Base-by-base conservation (phyloP, 1,140 invertebrate genomes). In the Lanistes nyassanus region DNA sequence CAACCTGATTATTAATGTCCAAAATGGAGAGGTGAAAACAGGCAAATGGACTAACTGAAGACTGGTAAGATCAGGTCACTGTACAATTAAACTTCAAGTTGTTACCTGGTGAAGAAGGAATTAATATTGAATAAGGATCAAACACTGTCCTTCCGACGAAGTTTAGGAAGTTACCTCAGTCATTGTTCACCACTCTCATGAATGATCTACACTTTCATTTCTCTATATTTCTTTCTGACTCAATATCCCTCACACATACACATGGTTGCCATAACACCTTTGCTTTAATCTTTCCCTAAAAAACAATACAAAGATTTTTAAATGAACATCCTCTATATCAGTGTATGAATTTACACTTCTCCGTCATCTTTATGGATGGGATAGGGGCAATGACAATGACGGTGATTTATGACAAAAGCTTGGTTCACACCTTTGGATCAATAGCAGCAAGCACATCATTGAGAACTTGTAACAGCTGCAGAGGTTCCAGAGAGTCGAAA, bases 401-500 rank as follows among this genome's bases (percentile, higher is more conserved):
- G 58, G 31, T 60, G 58, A 60, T 47, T 13, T 13, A 2, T 6
- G 19, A 0, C 19, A 47, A 47, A 47, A 47, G 42, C 9, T 47
- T 47, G 1, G 19, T 9, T 47, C 42, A 47, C 82, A 91, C 90
- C 85, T 91, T 91, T 67, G 89, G 84, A 82, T 94, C 93, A 86
- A 94, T 91, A 82, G 92, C 91, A 19, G 91, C 89, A 74, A 94
- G 89, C 0, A 94, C 91, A 90, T 94, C 92, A 80, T 91, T 93
- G 4, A 94, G 84, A 74, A 94, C 88, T 90, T 96, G 95, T 65
- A 96, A 85, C 64, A 96, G 88, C 82, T 94, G 92, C 69, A 94
- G 92, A 37, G 93, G 91, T 75, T 92, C 92, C 60, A 96, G 87
- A n/a, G 93, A 92, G 90, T 96, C 95, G 89, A 96, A 96, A 76